Conservation (phyloP, 2,113 vertebrate species). For the Onychorhynchus coronatus region DNA sequence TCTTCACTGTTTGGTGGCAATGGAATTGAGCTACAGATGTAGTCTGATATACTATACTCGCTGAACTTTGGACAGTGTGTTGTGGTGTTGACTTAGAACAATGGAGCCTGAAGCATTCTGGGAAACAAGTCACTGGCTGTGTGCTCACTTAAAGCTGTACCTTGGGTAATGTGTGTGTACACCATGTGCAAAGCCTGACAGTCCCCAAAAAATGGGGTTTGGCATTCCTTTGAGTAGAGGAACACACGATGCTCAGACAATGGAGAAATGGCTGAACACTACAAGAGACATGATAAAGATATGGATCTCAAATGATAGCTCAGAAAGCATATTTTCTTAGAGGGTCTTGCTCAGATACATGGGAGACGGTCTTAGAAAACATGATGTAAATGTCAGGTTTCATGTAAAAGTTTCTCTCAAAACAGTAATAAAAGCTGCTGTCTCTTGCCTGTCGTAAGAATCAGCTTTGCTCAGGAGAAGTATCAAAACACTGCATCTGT, state of each 20-base stretch:
- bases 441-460: background rate
- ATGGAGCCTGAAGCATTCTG: background rate
- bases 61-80: background rate
- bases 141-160: background rate
- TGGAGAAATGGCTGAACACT: background rate
- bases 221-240: background rate
- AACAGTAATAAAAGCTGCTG: background rate
- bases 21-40: background rate
- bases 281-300: background rate
- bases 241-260: fast-evolving
- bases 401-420: background rate
- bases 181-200: background rate
- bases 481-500: background rate
- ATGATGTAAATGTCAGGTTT: background rate
- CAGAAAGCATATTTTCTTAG: background rate
- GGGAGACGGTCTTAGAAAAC: background rate
- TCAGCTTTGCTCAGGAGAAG: background rate
- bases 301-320: background rate
- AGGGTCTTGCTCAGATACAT: background rate
- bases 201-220: background rate
- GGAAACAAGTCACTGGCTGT: background rate
- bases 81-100: background rate
- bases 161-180: background rate
- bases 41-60: background rate
- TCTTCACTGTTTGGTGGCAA: background rate